Base-by-base conservation (phyloP, 2,888 invertebrate genomes). In the Lasioglossum malachurum region DNA sequence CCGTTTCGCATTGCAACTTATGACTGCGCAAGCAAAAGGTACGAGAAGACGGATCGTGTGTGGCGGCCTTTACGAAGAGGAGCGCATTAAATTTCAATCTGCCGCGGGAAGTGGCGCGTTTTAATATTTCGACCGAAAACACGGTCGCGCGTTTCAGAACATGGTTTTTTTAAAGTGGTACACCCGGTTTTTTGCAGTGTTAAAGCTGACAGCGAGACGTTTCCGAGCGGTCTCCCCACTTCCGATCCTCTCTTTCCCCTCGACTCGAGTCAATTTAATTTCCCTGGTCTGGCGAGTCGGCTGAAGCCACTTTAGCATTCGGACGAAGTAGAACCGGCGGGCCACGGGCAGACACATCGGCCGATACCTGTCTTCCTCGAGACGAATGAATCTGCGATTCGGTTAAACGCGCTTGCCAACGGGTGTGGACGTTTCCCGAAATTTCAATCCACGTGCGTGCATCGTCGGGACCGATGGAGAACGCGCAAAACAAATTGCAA, bases 321-420 rank as follows among this genome's bases (percentile, higher is more conserved):
- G 53, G 3, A n/a, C 10, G 53, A n/a, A n/a, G 10, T 53, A n/a
- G 53, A 53, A 53, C 53, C n/a, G 23, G 10, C 3, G 7, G 53
- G 23, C 10, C 23, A n/a, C 10, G 53, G n/a, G 8, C 49, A 8
- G 49, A 53, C 8, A n/a, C 10, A 3, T 53, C 53, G 10, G 53
- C 10, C 53, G 23, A n/a, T 53, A 10, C 0, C 19, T 49, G 19
- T 53, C 53, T 53, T 23, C 2, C 49, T 53, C 49, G 49, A 46
- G 16, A 46, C 16, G 46, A 46, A 90, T 90, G 91, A 91, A 90
- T 91, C 87, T 84, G 84, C 88, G 88, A 91, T 91, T 91, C 91
- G 91, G 91, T 90, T 88, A 90, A 91, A 90, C 88, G 88, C 84
- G 88, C 84, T 89, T 84, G 87, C 88, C 89, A 83, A 86, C 87